Percentiles rank a stretch among this genome's conserved stretches.
phyloP scores from a whole-genome alignment of 1,140 invertebrate genomes.

The Brachystomella parvula region DNA sequence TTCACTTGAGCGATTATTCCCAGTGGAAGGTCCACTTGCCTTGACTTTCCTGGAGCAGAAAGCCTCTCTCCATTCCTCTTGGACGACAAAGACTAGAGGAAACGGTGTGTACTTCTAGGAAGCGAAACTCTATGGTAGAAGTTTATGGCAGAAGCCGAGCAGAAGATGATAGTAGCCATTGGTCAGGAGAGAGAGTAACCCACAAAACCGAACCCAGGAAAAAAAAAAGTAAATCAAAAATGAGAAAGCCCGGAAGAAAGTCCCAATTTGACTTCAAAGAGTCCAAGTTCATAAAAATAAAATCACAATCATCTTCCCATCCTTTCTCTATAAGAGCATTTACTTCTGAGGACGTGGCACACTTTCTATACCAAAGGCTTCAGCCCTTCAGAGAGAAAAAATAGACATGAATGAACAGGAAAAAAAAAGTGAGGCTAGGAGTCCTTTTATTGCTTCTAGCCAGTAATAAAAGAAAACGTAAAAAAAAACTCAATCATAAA shows the following conservation, averaged over 20 bases:
- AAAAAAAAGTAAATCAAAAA: not conserved
- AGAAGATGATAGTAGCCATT: no score
- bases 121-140: not conserved
- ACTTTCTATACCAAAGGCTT: not conserved
- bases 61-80: not conserved
- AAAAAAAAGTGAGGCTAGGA: not conserved
- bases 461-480: not conserved
- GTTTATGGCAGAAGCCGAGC: no score
- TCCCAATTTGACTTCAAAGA: not conserved
- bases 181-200: not conserved
- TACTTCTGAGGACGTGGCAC: not conserved
- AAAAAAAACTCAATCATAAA: not conserved
- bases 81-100: not conserved
- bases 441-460: not conserved
- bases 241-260: not conserved
- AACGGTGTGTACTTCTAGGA: not conserved
- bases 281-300: no score
- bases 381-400: not conserved
- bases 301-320: not conserved
- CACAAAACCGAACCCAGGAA: not conserved
- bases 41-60: not conserved
- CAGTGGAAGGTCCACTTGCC: not conserved
- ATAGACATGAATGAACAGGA: not conserved
- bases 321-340: not conserved
- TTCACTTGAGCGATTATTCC: slow-evolving; percentile 10